phyloP scores from a whole-genome alignment of 2,888 invertebrate species.

The Drosophila incognita region DNA sequence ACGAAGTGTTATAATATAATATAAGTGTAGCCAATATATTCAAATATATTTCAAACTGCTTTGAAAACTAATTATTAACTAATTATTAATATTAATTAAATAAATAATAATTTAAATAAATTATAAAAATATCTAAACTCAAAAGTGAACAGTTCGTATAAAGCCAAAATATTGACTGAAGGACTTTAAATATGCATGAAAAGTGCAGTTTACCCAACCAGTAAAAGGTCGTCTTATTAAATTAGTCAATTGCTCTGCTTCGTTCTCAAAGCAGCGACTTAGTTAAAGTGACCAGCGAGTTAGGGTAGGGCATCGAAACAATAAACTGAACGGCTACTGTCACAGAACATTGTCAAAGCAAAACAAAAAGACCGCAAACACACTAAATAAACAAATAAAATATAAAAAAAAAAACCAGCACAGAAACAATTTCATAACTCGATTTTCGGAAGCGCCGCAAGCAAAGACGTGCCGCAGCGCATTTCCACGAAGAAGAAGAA shows the following conservation, averaged over 20 bases:
- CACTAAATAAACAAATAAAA: neutral
- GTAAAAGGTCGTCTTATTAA: neutral
- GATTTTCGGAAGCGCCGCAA: slow-evolving; percentile 54
- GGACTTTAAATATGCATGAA: neutral
- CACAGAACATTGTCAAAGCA: slow-evolving; percentile 18
- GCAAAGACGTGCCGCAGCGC: slow-evolving; percentile 53
- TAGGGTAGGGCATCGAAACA: slow-evolving; percentile 32
- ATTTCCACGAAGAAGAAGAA: slow-evolving; percentile 42
- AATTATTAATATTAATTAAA: too few relatives aligned
- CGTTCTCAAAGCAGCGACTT: neutral
- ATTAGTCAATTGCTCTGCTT: neutral
- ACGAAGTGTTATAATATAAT: neutral
- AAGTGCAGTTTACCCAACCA: neutral
- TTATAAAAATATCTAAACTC: neutral
- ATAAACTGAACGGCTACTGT: slow-evolving; percentile 30
- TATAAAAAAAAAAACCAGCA: slow-evolving; percentile 26
- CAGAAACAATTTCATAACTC: slow-evolving; percentile 65
- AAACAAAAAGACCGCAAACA: neutral
- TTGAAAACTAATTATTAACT: neutral
- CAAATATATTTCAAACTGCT: neutral
- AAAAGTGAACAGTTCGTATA: neutral
- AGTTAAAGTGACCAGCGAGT: neutral
- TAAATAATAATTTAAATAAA: neutral
- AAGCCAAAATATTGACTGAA: neutral
- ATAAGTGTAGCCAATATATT: neutral